phyloP scores from a whole-genome alignment of 2,113 vertebrate species.

The Mirounga angustirostris region DNA sequence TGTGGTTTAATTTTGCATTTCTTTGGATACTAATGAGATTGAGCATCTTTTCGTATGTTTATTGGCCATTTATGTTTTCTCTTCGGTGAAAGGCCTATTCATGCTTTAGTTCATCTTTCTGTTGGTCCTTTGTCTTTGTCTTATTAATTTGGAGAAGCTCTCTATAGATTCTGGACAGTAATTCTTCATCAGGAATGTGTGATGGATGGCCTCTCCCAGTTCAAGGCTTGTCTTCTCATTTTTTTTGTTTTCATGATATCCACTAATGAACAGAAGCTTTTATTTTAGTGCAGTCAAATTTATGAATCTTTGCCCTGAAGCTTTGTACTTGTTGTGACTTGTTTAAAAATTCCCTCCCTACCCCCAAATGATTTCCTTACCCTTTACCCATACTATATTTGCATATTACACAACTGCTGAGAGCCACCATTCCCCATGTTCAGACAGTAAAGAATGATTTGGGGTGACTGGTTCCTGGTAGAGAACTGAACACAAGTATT shows the following conservation, averaged over 20 bases:
- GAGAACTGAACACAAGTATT: not conserved
- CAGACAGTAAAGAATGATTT: not conserved
- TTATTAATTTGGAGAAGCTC: not conserved
- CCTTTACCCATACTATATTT: not conserved
- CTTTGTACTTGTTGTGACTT: not conserved
- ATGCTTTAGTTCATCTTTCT: not conserved
- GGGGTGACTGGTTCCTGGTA: not conserved
- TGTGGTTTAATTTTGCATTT: slow-evolving; percentile 24
- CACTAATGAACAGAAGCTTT: not conserved
- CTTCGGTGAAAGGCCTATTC: not conserved
- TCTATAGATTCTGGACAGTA: not conserved
- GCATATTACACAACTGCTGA: not conserved
- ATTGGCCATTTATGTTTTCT: not conserved
- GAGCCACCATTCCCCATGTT: not conserved
- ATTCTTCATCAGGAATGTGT: not conserved
- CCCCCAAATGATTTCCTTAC: not conserved
- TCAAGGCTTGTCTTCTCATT: not conserved
- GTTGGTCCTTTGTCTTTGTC: not conserved
- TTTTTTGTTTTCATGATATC: not conserved
- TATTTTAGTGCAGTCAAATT: not conserved
- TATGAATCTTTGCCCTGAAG: not conserved
- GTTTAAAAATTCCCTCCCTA: slow-evolving; percentile 32
- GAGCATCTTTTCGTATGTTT: not conserved
- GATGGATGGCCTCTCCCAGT: not conserved
- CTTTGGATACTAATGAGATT: not conserved